Evolutionary conservation across 92 coral and sea anemone species (phyloP), one percentile per base, ranked within the genome.

Genomic region (Umimayanthus chanpuru): DNA sequence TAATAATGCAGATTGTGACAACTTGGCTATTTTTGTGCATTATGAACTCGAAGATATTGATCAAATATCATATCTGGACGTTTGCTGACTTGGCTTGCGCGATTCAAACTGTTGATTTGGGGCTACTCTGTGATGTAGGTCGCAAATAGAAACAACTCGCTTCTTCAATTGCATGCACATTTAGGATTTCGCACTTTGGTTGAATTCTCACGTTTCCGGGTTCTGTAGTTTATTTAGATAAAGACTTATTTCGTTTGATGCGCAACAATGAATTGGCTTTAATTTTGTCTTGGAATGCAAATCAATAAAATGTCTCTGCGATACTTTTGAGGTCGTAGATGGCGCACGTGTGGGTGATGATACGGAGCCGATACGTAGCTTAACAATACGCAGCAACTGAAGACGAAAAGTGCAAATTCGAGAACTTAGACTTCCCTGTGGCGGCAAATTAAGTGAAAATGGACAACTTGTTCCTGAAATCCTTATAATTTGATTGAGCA

Each of bases 241-340:
- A 89, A 85, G 92, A 85, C 92, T 85, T 87, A 73, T 89, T 89
- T 91, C 87, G 84, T 84, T 73, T 91, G 94, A 81, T 86, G 90
- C 85, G 94, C 81, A 86, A 92, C 86, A 88, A 86, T 86, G 92
- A 88, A 81, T 86, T 88, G 76, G 82, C 86, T 92, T 89, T 81
- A 89, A 92, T 89, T 92, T 89, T 40, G 90, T 92, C 82, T 81
- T 58, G 94, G 92, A 86, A 92, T 92, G 94, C 85, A 26, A 67
- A 75, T 70, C 85, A 92, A 85, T 84, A 85, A 88, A 81, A 89
- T 77, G 83, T 47, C 58, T 79, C 76, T 77, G 87, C 88, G 65
- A 73, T 82, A 39, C 77, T 89, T 73, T 44, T 18, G 26, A 43
- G 53, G 15, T 55, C 25, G 73, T 40, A 18, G 44, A 71, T 67